Base-by-base conservation (phyloP, 2,113 vertebrate genomes). In the Sorex fumeus region DNA sequence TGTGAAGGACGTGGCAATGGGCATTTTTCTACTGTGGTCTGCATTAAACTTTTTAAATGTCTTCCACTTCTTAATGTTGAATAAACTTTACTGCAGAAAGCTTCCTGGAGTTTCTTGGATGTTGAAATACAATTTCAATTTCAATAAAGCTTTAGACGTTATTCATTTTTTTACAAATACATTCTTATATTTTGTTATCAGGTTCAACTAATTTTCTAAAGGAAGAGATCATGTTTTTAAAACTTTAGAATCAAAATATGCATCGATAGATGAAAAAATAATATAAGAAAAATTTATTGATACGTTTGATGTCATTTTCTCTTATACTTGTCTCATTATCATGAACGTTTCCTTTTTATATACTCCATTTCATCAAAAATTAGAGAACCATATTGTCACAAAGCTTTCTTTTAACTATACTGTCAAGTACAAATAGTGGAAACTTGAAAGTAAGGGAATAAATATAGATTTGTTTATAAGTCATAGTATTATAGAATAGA, bases 41-140 rank as follows among this genome's bases (percentile, higher is more conserved):
- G 30, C 18, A 67, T 90, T 91, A 88, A 91, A 57, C 66, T 94
- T 92, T 94, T 90, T 32, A 90, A 90, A 71, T n/a, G 91, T 30
- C 28, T 50, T 76, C 23, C 84, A n/a, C 57, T 93, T 86, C 28
- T 82, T 76, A 66, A 77, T 64, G 47, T 47, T 34, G 64, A 93
- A 64, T n/a, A 76, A 91, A 95, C 19, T 90, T 90, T 57, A 50
- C 1, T 75, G 6, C 8, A 82, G 40, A 90, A 32, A 32, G 0
- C 23, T 79, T 32, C 64, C 28, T 57, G 32, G 6, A 60, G 80
- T 91, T 85, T 76, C 60, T 7, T 67, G n/a, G 30, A 90, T 13
- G 4, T 36, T 87, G 27, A 88, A 94, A 88, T 70, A 43, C 0
- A 76, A 57, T 28, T 6, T 50, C 0, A 76, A 57, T 28, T 6